These are phyloP conservation scores for Acanthacorydalis orientalis DNA, from an alignment of 2,888 invertebrate species.

Conservation along the genomic window DNA sequence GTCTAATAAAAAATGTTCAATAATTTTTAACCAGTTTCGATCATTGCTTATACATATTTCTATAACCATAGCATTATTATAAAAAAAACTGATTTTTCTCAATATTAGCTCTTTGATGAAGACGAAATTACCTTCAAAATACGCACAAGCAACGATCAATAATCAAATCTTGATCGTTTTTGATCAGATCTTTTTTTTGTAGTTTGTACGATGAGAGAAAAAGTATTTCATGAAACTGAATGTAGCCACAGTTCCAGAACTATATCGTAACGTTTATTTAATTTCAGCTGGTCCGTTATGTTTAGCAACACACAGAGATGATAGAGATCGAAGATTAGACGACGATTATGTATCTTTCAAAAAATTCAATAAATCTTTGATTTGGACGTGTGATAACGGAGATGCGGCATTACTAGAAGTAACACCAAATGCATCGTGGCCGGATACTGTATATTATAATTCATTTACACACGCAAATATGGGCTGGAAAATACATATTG, in stretches of 20 bases:
- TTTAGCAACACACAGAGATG: conserved; percentile 43
- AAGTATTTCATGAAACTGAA: neutral
- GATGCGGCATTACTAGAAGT: conserved; percentile 57
- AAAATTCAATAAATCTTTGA: conserved; percentile 65
- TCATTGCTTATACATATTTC: neutral
- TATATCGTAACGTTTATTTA: conserved; percentile 3
- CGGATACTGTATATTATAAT: conserved; percentile 83
- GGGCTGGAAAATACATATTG: conserved; percentile 87
- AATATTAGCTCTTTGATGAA: too few species aligned
- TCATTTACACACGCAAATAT: conserved; percentile 87
- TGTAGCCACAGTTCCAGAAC: neutral
- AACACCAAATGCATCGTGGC: conserved; percentile 80
- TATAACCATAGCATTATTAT: neutral
- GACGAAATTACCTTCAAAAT: too few species aligned
- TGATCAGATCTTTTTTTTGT: too few species aligned
- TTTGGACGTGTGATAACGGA: conserved; percentile 51
- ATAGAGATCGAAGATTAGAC: conserved; percentile 58
- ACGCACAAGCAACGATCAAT: too few species aligned
- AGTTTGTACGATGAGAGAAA: neutral
- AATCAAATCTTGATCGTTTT: too few species aligned
- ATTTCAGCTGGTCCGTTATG: conserved; percentile 63
- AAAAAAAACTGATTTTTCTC: too few species aligned
- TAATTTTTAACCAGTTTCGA: too few species aligned
- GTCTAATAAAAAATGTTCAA: too few species aligned
- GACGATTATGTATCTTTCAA: conserved; percentile 64